Evolutionary conservation across 1,140 invertebrate genomes (phyloP), one percentile per base, ranked within the genome.

Genomic region (Campodea augens): DNA sequence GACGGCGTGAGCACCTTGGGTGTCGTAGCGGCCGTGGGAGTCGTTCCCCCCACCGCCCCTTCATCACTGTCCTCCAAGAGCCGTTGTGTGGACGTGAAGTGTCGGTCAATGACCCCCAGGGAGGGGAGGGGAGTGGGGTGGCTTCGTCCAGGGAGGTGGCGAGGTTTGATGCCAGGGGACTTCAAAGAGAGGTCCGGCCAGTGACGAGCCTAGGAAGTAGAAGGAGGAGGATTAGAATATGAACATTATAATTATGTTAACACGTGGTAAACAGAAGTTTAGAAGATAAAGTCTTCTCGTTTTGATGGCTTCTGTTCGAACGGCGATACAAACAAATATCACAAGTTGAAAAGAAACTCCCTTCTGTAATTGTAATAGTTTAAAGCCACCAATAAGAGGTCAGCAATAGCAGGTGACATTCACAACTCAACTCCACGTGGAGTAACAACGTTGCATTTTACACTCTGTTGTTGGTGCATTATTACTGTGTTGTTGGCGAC

Each of bases 181-280:
- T 93, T 93, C 39, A 92, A 60, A 47, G 77, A 77, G 47, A 89
- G 68, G 40, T 87, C 77, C 2, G 84, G 84, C 78, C 84, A 90
- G 60, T 78, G 80, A 25, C 86, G 73, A 1, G 81, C 72, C 82
- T 87, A 53, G 3, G 61, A 62, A 49, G 44, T 50, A 55, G 54
- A 53, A 50, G 44, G 42, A 41, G 38, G 19, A 42, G 38, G 38
- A 40, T 54, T 23, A 42, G 36, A 18, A 38, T 47, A 39, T 44
- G 1, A 36, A 49, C 41, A 39, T 5, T 39, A 13, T 15, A 22
- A 7, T 13, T 38, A 23, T 29, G 38, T 25, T 27, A n/a, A 25
- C n/a, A n/a, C n/a, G n/a, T 13, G 1, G 3, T n/a, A 18, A 19
- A 7, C 7, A 38, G 25, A 7, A 19, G 24, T 18, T 38, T 2